Evolutionary conservation across 1,140 invertebrate species (phyloP).

Genomic region (Micrasema minimum): DNA sequence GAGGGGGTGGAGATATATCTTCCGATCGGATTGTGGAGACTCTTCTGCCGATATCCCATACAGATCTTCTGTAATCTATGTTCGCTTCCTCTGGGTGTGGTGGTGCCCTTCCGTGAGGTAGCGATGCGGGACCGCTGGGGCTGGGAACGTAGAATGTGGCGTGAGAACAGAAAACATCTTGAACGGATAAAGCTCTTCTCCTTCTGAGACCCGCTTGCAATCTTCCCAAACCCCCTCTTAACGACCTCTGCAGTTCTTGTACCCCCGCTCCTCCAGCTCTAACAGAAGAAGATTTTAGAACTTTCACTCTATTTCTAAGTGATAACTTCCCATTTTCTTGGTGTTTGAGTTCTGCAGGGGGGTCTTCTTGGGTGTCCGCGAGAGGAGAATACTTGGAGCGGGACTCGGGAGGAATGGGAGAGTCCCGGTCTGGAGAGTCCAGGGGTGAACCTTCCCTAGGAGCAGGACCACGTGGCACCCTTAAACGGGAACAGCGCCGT

Average conservation of each 20-base stretch:
- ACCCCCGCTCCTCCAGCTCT: conserved; percentile 68
- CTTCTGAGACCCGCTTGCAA: conserved; percentile 74
- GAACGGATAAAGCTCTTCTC: conserved; percentile 73
- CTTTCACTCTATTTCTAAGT: conserved; percentile 66
- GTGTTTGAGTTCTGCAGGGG: conserved; percentile 57
- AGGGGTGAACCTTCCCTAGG: conserved; percentile 63
- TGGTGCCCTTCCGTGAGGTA: conserved; percentile 43
- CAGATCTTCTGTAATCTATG: conserved; percentile 53
- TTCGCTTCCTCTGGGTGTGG: conserved; percentile 47
- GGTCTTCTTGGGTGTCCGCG: conserved; percentile 57
- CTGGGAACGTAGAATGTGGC: conserved; percentile 77
- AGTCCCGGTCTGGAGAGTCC: conserved; percentile 64
- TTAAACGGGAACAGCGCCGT: conserved; percentile 73
- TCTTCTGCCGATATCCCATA: conserved; percentile 55
- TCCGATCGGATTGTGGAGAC: conserved; percentile 46
- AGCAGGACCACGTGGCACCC: conserved; percentile 63
- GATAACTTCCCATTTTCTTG: conserved; percentile 61
- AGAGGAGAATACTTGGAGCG: conserved; percentile 59
- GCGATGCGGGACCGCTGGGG: conserved; percentile 58
- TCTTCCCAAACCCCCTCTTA: conserved; percentile 74
- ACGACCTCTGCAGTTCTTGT: conserved; percentile 66
- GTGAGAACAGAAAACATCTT: conserved; percentile 71
- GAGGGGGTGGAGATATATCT: conserved; percentile 56
- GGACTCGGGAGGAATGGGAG: conserved; percentile 64
- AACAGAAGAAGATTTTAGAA: conserved; percentile 71